Conservation (phyloP, 2,113 vertebrate genomes). For the Nicator chloris region DNA sequence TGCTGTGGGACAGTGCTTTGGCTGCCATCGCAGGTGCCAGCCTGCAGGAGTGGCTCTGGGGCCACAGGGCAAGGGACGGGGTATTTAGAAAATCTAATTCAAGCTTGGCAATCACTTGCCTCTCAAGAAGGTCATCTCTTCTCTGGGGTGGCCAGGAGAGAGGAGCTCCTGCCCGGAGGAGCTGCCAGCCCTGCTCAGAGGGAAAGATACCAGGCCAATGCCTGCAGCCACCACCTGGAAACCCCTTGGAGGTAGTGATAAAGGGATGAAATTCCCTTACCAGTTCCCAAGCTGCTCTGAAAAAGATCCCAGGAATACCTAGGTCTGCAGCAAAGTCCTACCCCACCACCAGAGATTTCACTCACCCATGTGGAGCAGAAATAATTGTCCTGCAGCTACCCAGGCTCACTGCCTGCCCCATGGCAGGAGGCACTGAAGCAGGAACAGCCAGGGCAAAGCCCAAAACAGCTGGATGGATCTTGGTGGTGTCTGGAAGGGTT, state of each 20-base stretch:
- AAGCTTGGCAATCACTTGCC: neutral
- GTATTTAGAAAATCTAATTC: neutral
- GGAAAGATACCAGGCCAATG: fast-evolving
- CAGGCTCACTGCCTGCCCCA: neutral
- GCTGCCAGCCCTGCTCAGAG: neutral
- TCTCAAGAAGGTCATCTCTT: neutral
- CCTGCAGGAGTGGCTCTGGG: neutral
- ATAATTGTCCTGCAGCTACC: neutral
- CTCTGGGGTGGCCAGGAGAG: neutral
- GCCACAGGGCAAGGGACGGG: neutral
- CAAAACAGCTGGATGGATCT: neutral
- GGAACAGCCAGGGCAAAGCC: neutral
- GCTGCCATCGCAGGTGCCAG: neutral
- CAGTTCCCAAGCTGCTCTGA: neutral
- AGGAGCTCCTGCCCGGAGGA: neutral
- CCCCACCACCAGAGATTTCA: neutral
- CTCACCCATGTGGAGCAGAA: neutral
- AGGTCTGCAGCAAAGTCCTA: fast-evolving
- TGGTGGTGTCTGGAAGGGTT: neutral
- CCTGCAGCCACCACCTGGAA: neutral
- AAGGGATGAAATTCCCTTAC: neutral
- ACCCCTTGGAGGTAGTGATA: neutral
- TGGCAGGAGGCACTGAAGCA: neutral
- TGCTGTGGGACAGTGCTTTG: neutral
- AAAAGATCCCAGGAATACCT: neutral